Percentiles rank a stretch among this genome's conserved stretches.
phyloP scores from a whole-genome alignment of 1,140 invertebrate species.

The Bombus affinis region DNA sequence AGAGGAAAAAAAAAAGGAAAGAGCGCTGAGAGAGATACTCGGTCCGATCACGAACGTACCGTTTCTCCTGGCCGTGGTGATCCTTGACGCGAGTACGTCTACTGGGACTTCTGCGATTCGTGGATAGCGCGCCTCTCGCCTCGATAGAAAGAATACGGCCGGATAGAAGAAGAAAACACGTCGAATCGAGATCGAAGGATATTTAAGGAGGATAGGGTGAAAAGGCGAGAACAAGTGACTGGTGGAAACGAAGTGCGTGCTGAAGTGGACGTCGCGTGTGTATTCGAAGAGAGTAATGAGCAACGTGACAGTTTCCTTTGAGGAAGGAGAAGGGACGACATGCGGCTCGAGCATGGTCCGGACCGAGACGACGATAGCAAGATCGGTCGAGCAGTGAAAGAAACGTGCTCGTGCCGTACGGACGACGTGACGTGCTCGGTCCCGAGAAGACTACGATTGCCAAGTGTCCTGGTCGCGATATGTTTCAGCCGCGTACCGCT shows the following conservation, averaged over 20 bases:
- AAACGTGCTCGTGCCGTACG: constrained; percentile 25
- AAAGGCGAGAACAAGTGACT: not conserved
- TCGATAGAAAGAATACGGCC: no score
- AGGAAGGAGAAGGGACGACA: constrained; percentile 55
- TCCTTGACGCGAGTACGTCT: not conserved
- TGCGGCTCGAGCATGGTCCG: constrained; percentile 42
- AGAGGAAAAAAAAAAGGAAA: not conserved
- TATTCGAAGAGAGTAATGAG: constrained; percentile 44
- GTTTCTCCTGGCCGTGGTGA: constrained; percentile 22
- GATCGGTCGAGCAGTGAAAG: constrained; percentile 54
- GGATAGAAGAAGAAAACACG: no score
- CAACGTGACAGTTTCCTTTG: constrained; percentile 46
- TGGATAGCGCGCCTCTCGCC: no score
- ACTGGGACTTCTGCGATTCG: not conserved
- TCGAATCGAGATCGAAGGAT: not conserved
- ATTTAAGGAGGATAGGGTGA: not conserved
- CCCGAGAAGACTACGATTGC: constrained; percentile 61
- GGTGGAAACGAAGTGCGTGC: constrained; percentile 15
- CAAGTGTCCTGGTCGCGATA: constrained; percentile 71
- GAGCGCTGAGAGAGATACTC: no score
- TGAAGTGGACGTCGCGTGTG: constrained; percentile 16
- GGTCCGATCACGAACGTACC: constrained; percentile 38
- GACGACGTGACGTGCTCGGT: constrained; percentile 17
- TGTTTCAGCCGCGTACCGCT: constrained; percentile 11
- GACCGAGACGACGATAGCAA: constrained; percentile 50